phyloP scores from a whole-genome alignment of 2,797 vertebrate species.

The Alosa sapidissima region DNA sequence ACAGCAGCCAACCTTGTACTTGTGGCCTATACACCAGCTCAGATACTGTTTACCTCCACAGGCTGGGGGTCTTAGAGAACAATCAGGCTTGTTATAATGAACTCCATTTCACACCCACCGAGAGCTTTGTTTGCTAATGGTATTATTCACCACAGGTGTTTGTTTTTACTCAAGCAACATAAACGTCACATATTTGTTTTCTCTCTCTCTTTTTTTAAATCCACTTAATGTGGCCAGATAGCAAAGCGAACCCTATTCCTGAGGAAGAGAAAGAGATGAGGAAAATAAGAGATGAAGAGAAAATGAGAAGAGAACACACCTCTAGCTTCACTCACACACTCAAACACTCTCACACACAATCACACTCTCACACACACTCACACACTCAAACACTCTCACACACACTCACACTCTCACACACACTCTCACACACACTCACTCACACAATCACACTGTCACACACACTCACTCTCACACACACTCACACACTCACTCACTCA shows the following conservation, averaged over 20 bases:
- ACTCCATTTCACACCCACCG: slow-evolving; percentile 7
- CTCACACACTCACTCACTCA: too few species aligned
- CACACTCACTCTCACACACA: too few species aligned
- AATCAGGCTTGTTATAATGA: slow-evolving; percentile 1
- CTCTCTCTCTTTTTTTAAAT: background rate
- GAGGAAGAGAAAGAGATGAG: background rate
- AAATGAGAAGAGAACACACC: background rate
- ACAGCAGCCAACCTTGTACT: background rate
- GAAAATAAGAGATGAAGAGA: background rate
- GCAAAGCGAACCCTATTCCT: background rate
- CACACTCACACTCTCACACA: background rate
- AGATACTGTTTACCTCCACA: background rate
- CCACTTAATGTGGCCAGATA: background rate
- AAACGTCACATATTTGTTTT: background rate
- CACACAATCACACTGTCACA: too few species aligned
- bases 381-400: too few species aligned
- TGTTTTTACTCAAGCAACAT: background rate
- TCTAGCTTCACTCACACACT: background rate
- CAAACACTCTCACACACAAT: background rate
- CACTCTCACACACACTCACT: too few species aligned
- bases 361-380: background rate
- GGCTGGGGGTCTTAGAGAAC: background rate
- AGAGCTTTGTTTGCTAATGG: background rate
- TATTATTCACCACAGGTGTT: slow-evolving; percentile 18
- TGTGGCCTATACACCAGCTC: background rate